A percentile compares a stretch with the other conserved stretches of the same genome.
Evolutionary conservation across 2,113 vertebrate species (phyloP).

Genomic region (Riparia riparia): DNA sequence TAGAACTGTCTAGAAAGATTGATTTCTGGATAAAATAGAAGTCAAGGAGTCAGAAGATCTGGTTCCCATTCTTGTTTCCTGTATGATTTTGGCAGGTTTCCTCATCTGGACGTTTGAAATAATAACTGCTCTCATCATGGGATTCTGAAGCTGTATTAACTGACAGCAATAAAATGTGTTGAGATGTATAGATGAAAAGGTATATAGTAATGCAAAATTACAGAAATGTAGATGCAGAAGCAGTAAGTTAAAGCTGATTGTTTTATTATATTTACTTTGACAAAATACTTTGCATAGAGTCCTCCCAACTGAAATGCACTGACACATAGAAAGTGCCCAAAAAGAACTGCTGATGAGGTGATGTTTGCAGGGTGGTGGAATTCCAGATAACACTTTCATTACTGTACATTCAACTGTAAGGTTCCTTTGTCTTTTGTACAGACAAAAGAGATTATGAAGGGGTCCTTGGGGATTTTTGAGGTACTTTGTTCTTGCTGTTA

Average conservation of each 20-base stretch:
- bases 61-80: conserved; percentile 61
- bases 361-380: background rate
- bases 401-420: background rate
- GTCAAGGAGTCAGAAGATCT: conserved; percentile 9
- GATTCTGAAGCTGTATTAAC: conserved; percentile 30
- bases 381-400: background rate
- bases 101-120: conserved; percentile 44
- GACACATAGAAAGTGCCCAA: background rate
- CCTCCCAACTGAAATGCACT: background rate
- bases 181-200: conserved; percentile 27
- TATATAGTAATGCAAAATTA: background rate
- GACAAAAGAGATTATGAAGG: background rate
- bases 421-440: background rate
- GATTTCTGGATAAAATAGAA: conserved; percentile 20
- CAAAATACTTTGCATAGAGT: background rate
- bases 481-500: background rate
- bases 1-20: conserved; percentile 37
- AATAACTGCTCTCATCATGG: conserved; percentile 29
- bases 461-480: background rate
- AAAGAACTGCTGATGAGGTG: background rate
- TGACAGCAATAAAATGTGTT: conserved; percentile 51
- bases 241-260: background rate
- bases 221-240: background rate
- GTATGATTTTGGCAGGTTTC: conserved; percentile 42
- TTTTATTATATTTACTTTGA: conserved; percentile 8